Evolutionary conservation across 2,113 vertebrate genomes (phyloP).

Genomic region (Addax nasomaculatus): DNA sequence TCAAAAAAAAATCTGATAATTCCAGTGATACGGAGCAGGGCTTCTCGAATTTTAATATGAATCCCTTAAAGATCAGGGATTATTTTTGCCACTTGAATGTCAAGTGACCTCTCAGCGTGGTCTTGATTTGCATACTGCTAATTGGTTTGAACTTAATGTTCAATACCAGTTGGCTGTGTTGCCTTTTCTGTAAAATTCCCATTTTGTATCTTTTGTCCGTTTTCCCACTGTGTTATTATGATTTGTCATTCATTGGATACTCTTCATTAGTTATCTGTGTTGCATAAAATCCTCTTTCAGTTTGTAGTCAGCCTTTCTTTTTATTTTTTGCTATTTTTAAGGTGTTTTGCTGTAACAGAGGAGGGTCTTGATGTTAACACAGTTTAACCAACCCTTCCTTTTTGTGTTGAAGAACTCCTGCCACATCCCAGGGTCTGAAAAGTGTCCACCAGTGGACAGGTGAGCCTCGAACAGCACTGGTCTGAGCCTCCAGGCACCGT

Average conservation of each 20-base stretch:
- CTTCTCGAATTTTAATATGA: neutral
- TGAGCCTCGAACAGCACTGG: neutral
- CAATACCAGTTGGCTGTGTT: neutral
- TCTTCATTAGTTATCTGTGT: neutral
- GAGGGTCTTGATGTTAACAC: neutral
- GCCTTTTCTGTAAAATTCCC: neutral
- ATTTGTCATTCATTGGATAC: neutral
- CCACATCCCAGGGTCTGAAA: neutral
- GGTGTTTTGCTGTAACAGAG: neutral
- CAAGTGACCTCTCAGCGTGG: neutral
- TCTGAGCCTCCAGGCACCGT: accelerated
- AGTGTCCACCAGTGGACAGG: neutral
- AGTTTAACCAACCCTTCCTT: neutral
- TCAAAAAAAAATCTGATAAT: neutral
- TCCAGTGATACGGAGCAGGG: neutral
- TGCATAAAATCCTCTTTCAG: neutral
- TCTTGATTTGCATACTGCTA: neutral
- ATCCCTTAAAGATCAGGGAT: neutral
- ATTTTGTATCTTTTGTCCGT: neutral
- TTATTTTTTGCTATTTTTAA: neutral
- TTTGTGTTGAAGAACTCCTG: neutral
- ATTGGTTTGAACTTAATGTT: neutral
- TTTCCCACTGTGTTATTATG: neutral
- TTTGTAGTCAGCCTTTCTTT: neutral
- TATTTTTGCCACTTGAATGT: neutral